A percentile compares a stretch with the other conserved stretches of the same genome.
phyloP scores from a whole-genome alignment of 2,888 invertebrate species.

The Agapostemon virescens region DNA sequence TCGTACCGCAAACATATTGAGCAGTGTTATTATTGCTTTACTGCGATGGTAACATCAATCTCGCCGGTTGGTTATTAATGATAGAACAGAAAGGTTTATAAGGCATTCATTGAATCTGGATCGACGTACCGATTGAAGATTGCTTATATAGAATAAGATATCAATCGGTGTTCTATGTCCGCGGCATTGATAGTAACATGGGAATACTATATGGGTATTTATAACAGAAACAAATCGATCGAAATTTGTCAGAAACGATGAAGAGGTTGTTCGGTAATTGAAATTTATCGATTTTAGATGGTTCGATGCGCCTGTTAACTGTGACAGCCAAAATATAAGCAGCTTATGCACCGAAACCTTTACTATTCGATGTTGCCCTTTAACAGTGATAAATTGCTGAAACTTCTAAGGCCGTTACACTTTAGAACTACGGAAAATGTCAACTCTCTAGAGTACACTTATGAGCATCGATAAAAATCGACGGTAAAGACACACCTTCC shows the following conservation, averaged over 20 bases:
- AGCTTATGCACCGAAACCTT: constrained; percentile 8
- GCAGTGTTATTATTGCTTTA: neutral
- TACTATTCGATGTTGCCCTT: constrained; percentile 47
- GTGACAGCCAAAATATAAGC: neutral
- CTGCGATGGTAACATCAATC: neutral
- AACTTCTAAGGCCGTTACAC: constrained; percentile 46
- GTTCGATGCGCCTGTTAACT: constrained; percentile 23
- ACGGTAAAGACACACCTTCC: constrained; percentile 1
- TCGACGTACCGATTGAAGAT: neutral
- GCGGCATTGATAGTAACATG: neutral
- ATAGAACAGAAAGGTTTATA: neutral
- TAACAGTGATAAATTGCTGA: constrained; percentile 16
- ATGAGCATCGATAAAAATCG: constrained; percentile 39
- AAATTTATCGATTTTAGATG: constrained; percentile 56
- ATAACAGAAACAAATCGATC: constrained; percentile 32
- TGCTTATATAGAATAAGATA: neutral
- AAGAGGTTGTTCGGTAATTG: constrained; percentile 52
- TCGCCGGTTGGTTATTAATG: neutral
- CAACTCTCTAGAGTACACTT: constrained; percentile 50
- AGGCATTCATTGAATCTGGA: neutral
- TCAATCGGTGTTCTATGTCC: neutral
- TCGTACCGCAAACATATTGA: neutral
- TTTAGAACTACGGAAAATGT: constrained; percentile 48
- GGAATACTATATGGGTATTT: neutral
- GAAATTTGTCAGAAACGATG: neutral